A percentile compares a stretch with the other conserved stretches of the same genome.
Conservation (phyloP, 2,797 vertebrate genomes). For the Knipowitschia caucasica region DNA sequence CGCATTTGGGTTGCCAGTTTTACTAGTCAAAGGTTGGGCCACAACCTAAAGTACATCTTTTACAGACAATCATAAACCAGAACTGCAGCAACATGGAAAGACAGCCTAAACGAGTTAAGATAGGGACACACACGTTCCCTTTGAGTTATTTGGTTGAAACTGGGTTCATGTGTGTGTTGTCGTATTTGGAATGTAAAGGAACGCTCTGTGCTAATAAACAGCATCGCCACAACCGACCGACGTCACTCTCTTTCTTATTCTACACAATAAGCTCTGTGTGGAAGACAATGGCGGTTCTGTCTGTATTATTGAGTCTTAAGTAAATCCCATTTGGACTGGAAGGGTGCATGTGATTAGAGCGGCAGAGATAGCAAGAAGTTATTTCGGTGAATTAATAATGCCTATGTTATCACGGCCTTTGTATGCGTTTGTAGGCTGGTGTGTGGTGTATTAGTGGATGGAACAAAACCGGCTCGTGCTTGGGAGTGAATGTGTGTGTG, state of each 20-base stretch:
- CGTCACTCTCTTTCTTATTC: constrained; percentile 37
- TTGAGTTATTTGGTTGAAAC: constrained; percentile 10
- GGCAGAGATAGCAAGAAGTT: constrained; percentile 15
- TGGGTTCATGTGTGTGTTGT: constrained; percentile 11
- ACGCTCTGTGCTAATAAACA: constrained; percentile 48
- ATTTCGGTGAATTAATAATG: constrained; percentile 32
- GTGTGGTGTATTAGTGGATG: constrained; percentile 7
- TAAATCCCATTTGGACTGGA: constrained; percentile 58
- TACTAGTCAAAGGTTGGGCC: too few species aligned
- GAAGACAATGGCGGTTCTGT: constrained; percentile 57
- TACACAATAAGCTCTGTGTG: constrained; percentile 53
- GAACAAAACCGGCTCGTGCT: background rate
- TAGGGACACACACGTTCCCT: too few species aligned
- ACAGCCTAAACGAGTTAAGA: too few species aligned
- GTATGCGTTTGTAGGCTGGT: constrained; percentile 5
- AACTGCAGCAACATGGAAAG: background rate
- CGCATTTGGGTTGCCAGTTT: too few species aligned
- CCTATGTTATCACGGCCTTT: constrained; percentile 20
- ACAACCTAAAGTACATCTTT: too few species aligned
- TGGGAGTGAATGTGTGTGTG: constrained; percentile 5
- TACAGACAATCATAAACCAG: too few species aligned
- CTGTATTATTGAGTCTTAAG: constrained; percentile 59
- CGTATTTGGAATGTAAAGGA: constrained; percentile 23
- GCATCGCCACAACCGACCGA: constrained; percentile 31
- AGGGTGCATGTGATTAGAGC: constrained; percentile 21